phyloP scores from a whole-genome alignment of 2,113 vertebrate species.

The Mormoops blainvillei region DNA sequence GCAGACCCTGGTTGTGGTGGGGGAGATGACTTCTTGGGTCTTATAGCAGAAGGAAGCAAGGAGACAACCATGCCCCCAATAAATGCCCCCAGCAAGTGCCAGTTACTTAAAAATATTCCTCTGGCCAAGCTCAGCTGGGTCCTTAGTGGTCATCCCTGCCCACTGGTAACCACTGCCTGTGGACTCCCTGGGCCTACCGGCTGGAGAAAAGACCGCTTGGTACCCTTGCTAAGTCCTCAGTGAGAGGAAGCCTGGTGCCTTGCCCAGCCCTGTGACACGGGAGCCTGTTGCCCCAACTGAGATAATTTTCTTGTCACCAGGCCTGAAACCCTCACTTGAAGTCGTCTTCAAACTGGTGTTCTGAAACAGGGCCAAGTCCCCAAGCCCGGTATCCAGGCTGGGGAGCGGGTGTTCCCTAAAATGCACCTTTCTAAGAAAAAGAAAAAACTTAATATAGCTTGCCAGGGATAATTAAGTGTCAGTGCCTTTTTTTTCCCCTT shows the following conservation, averaged over 20 bases:
- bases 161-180: not conserved
- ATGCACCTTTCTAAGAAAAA: slow-evolving; percentile 1
- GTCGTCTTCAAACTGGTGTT: slow-evolving; percentile 40
- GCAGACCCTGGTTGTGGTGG: not conserved
- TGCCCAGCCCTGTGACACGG: not conserved
- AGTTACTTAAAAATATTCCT: not conserved
- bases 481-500: not conserved
- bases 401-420: not conserved
- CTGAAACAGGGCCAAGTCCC: slow-evolving; percentile 53
- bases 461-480: not conserved
- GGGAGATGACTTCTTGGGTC: not conserved
- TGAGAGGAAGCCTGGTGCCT: not conserved
- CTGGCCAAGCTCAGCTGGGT: not conserved
- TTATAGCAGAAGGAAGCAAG: not conserved
- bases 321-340: slow-evolving; percentile 18
- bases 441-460: not conserved
- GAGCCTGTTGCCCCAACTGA: not conserved
- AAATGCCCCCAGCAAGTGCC: not conserved
- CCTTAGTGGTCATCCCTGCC: not conserved
- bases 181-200: not conserved
- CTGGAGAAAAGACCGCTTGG: not conserved
- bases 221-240: not conserved
- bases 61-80: not conserved
- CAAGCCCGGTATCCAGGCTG: not conserved
- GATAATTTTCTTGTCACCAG: slow-evolving; percentile 52